Conservation (phyloP, 2,113 vertebrate species). For the Oreochromis aureus region DNA sequence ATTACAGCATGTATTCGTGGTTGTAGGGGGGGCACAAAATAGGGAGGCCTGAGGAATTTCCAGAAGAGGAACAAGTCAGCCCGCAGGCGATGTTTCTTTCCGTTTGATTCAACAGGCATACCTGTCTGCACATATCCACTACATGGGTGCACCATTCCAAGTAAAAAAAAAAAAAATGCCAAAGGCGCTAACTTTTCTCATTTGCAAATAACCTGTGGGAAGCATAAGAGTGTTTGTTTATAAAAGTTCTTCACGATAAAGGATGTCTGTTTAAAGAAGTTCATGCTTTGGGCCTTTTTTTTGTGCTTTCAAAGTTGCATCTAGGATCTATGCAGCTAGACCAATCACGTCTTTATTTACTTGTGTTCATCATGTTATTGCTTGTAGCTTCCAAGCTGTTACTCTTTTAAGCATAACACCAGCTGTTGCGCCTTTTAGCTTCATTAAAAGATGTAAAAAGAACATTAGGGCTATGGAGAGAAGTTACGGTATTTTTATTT, state of each 20-base stretch:
- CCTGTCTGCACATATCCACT: slow-evolving; percentile 50
- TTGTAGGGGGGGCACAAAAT: background rate
- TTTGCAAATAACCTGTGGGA: background rate
- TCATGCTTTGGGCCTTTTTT: background rate
- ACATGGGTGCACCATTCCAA: slow-evolving; percentile 1
- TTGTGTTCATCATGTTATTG: background rate
- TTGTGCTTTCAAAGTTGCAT: background rate
- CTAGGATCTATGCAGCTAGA: background rate
- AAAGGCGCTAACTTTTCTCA: background rate
- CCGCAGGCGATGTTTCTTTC: slow-evolving; percentile 54
- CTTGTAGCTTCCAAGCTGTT: background rate
- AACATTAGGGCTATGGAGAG: background rate
- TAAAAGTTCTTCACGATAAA: background rate
- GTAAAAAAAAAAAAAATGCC: background rate
- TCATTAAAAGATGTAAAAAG: background rate
- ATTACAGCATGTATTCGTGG: slow-evolving; percentile 25
- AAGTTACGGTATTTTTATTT: background rate
- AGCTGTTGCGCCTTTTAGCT: background rate
- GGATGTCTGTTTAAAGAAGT: background rate
- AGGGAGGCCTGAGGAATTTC: slow-evolving; percentile 66
- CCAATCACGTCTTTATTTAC: background rate
- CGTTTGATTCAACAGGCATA: slow-evolving; percentile 40
- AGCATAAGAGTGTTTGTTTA: background rate
- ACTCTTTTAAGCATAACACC: background rate
- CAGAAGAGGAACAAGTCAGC: slow-evolving; percentile 54